Conservation (phyloP, 2,888 invertebrate genomes). For the Minunthozetes semirufus region DNA sequence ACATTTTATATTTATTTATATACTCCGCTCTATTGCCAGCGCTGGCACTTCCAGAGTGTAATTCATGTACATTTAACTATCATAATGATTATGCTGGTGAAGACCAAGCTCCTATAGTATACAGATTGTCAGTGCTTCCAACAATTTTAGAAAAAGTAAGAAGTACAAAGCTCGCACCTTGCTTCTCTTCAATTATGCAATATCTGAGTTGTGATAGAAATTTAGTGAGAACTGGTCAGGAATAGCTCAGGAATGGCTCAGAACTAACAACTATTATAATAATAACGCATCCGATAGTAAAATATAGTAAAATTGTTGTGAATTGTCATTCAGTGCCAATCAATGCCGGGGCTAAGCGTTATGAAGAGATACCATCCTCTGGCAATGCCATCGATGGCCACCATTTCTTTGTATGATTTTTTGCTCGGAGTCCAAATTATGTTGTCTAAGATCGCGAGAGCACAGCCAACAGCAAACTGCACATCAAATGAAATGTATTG, state of each 20-base stretch:
- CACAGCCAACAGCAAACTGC: neutral
- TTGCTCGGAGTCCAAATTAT: constrained; percentile 14
- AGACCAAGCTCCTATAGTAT: too few species aligned
- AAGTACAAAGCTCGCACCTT: neutral
- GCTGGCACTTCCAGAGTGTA: neutral
- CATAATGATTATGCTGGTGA: too few species aligned
- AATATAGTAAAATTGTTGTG: neutral
- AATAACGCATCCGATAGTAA: constrained; percentile 3
- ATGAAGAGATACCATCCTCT: neutral
- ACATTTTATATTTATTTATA: constrained; percentile 17
- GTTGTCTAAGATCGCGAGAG: neutral
- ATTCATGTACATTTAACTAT: neutral
- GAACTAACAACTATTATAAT: neutral
- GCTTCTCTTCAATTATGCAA: constrained; percentile 11
- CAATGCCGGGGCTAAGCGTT: neutral
- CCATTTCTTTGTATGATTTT: neutral
- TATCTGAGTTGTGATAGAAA: neutral
- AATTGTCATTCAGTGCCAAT: constrained; percentile 22
- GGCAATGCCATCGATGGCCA: neutral
- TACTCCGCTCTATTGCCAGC: neutral
- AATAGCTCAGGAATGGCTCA: neutral
- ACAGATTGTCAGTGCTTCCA: neutral
- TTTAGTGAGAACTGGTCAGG: neutral
- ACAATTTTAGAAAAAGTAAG: too few species aligned
- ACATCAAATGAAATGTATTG: constrained; percentile 4